Base-by-base conservation (phyloP, 1,140 invertebrate species). In the Diorhabda carinulata region DNA sequence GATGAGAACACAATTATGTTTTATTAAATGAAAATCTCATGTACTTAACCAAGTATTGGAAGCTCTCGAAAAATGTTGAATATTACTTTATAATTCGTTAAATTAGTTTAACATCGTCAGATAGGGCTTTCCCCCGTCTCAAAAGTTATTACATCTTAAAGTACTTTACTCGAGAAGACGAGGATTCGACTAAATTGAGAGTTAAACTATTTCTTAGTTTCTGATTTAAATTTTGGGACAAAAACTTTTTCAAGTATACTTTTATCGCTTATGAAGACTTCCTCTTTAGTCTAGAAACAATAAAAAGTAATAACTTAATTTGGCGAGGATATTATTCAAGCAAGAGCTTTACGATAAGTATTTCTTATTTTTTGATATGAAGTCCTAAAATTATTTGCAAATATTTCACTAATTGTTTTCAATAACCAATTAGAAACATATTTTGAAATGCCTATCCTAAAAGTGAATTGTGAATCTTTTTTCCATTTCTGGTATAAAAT, bases 91-190 rank as follows among this genome's bases (percentile, higher is more conserved):
- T 52, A 52, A 52, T 52, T 4, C 47, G 47, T 6, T 52, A 52
- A 52, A 52, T 52, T 52, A 52, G 47, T 52, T 52, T 52, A 52
- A 6, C 47, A 52, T 52, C 47, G 47, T 52, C 6, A 52, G 4
- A 52, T 52, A 52, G 47, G 47, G 47, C 47, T 52, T 52, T 52
- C 47, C 47, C 47, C 47, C 47, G 3, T 52, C 47, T 52, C n/a
- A 52, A 52, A 52, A 52, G 47, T 52, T 52, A 52, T 52, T 52
- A 52, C 47, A 52, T 52, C 47, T 52, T 52, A 52, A 52, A 52
- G 4, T 52, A 52, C 47, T 52, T 52, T 52, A 52, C 47, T 52
- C 47, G 47, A 3, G 47, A 52, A 52, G 47, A n/a, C 47, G 47
- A 52, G 47, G 47, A 52, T 52, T 52, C 47, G 47, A 3, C 47